Conservation (phyloP, 2,888 invertebrate species). For the Arrhopalites spinosus region DNA sequence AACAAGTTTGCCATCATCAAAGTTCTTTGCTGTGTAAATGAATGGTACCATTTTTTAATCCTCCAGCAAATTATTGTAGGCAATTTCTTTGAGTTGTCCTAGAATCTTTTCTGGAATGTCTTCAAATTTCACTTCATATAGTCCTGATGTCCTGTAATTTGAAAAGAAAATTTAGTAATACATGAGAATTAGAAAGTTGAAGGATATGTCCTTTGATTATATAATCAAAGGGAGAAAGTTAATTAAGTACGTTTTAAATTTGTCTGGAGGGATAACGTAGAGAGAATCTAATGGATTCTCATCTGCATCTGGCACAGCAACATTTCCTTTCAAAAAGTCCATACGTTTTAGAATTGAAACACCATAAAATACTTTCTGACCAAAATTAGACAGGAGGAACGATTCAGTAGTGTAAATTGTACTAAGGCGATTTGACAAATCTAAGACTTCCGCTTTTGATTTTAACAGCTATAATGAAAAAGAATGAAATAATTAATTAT, state of each 20-base stretch:
- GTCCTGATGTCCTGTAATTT: neutral
- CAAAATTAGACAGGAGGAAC: conserved; percentile 7
- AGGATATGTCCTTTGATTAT: neutral
- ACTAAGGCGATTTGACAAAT: neutral
- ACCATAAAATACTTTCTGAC: neutral
- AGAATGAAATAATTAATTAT: neutral
- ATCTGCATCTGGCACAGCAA: neutral
- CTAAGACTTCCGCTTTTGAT: conserved; percentile 1
- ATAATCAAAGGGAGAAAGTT: neutral
- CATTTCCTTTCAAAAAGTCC: neutral
- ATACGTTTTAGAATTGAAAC: neutral
- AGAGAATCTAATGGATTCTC: neutral
- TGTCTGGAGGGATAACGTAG: neutral
- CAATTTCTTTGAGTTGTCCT: conserved; percentile 10
- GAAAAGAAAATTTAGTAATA: neutral
- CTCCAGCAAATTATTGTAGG: conserved; percentile 3
- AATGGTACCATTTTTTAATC: too few species aligned
- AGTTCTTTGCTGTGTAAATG: neutral
- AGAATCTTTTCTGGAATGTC: neutral
- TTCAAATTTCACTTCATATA: neutral
- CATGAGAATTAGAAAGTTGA: neutral
- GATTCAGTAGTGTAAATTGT: conserved; percentile 20
- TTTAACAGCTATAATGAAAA: conserved; percentile 1
- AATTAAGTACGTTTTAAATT: neutral
- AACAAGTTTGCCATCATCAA: too few species aligned